These are phyloP conservation scores for Nomada ferruginata DNA, from an alignment of 2,888 invertebrate genomes.

Conservation along the genomic window DNA sequence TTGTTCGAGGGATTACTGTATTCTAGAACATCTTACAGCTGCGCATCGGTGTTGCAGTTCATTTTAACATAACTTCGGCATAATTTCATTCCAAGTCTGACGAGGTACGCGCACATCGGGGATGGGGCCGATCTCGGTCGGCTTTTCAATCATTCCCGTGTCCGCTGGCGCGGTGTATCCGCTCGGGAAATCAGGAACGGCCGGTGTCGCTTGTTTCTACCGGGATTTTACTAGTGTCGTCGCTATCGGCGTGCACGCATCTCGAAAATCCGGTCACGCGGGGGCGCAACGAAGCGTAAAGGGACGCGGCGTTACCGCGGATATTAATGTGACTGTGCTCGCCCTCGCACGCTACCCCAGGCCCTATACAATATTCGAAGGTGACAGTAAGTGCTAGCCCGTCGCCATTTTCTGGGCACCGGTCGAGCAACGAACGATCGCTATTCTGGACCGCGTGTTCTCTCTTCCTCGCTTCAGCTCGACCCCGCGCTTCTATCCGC, in stretches of 20 bases:
- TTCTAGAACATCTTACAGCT: not conserved
- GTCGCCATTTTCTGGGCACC: slow-evolving; percentile 57
- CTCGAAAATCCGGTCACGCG: slow-evolving; percentile 42
- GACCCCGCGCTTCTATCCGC: not conserved
- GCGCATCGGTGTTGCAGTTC: too few relatives aligned
- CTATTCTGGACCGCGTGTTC: not conserved
- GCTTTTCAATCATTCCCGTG: slow-evolving; percentile 36
- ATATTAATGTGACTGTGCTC: slow-evolving; percentile 63
- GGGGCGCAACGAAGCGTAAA: slow-evolving; percentile 13
- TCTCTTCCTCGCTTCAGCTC: not conserved
- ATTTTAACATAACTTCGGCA: not conserved
- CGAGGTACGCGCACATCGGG: not conserved
- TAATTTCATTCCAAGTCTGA: not conserved
- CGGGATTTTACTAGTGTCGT: slow-evolving; percentile 42
- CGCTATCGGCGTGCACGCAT: slow-evolving; percentile 38
- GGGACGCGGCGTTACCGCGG: slow-evolving; percentile 47
- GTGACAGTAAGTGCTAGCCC: slow-evolving; percentile 64
- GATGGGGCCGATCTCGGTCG: slow-evolving; percentile 11
- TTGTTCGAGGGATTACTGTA: too few relatives aligned
- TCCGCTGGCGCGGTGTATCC: slow-evolving; percentile 30
- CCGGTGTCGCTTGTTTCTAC: slow-evolving; percentile 31
- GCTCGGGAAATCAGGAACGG: slow-evolving; percentile 53
- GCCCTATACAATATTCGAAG: slow-evolving; percentile 63
- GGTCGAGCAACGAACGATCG: not conserved
- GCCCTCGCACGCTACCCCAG: slow-evolving; percentile 3